Evolutionary conservation across 2,797 vertebrate species (phyloP), one percentile per base, ranked within the genome.

Genomic region (Pipistrellus pygmaeus): DNA sequence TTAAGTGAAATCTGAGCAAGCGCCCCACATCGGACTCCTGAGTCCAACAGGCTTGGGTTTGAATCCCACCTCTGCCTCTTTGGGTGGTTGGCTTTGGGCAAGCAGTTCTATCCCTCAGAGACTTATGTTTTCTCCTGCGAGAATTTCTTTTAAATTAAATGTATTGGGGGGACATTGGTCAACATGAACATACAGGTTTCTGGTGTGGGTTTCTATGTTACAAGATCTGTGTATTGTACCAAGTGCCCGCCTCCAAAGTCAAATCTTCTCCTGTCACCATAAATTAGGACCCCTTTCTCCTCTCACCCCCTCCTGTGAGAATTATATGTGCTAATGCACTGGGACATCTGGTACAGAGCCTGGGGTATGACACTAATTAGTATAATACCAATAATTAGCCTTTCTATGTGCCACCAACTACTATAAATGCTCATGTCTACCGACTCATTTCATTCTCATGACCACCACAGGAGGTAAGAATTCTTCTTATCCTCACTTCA

Each of bases 21-120:
- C 15, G 21, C 83, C 48, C 0, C 27, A 0, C 2, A 0, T 46
- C 57, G 25, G 23, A 75, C 55, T 20, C 35, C 7, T 38, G n/a
- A 64, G 46, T 21, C 51, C 44, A 41, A 5, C 1, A 14, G 21
- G 20, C 38, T 44, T 32, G 41, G n/a, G 35, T 25, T 7, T 2
- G 18, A 60, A 25, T 10, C 10, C 41, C 17, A 32, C 13, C 27
- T 60, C 57, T 48, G 57, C 64, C 38, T 14, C 60, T 71, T 11
- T 8, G 18, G 3, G 27, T 44, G 3, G 0, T 9, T 1, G 14
- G 35, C 35, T 44, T 2, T 14, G 60, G 17, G 7, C 14, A n/a
- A 72, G 27, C 90, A 53, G 46, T 38, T 27, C 72, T 6, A 15
- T 44, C 38, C 41, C 30, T 7, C 20, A 51, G 2, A 60, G 27